Percentiles rank a stretch among this genome's conserved stretches.
Conservation (phyloP, 2,113 vertebrate species). For the Dromiciops gliroides region DNA sequence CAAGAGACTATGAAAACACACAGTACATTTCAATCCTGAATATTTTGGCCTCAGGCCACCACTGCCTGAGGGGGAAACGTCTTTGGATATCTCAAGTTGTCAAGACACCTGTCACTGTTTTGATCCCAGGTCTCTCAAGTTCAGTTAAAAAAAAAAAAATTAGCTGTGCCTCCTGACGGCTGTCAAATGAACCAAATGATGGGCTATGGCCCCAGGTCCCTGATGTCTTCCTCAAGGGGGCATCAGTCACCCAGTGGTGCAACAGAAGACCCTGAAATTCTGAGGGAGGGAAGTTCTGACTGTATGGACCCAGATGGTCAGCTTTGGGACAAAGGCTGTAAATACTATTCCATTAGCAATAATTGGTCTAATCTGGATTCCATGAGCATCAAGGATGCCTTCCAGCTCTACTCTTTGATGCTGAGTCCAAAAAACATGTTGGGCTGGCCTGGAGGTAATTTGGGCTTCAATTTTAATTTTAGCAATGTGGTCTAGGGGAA, state of each 20-base stretch:
- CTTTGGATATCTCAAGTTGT: neutral
- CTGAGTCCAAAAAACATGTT: neutral
- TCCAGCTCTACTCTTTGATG: neutral
- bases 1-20: neutral
- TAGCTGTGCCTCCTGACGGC: neutral
- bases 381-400: neutral
- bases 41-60: neutral
- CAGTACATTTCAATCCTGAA: slow-evolving; percentile 15
- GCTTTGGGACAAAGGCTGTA: neutral
- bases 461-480: neutral
- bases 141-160: neutral
- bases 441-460: neutral
- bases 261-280: neutral
- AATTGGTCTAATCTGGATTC: neutral
- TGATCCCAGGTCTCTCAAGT: slow-evolving; percentile 8
- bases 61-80: neutral
- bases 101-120: slow-evolving; percentile 3
- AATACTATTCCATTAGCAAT: neutral
- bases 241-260: neutral
- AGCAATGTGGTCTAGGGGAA: neutral
- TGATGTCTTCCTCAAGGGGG: neutral
- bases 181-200: neutral
- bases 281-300: neutral
- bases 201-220: neutral
- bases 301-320: neutral